Evolutionary conservation across 2,113 vertebrate species (phyloP).

Genomic region (Fulmarus glacialis): DNA sequence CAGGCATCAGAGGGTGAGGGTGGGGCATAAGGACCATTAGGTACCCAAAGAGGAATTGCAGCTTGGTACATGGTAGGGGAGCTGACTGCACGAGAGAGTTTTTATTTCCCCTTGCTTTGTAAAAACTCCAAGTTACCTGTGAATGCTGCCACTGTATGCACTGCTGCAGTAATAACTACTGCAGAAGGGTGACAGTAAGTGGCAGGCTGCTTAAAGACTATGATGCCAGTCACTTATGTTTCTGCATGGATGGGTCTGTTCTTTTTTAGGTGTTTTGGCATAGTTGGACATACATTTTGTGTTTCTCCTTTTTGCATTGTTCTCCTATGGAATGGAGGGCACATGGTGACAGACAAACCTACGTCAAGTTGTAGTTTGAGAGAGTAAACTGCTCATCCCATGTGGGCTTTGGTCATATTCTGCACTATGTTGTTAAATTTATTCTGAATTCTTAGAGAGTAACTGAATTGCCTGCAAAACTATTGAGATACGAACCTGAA

Average conservation of each 20-base stretch:
- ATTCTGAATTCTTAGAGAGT: background rate
- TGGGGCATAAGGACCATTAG: background rate
- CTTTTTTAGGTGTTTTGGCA: background rate
- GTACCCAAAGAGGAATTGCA: background rate
- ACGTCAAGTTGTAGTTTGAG: background rate
- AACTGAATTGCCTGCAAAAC: background rate
- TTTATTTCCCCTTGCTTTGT: background rate
- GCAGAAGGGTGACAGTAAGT: background rate
- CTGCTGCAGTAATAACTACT: background rate
- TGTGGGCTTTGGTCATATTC: accelerated
- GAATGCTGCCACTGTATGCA: background rate
- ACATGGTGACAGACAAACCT: background rate
- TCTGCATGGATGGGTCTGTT: accelerated
- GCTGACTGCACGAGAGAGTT: accelerated
- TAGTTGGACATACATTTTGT: accelerated
- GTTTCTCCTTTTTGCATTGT: background rate
- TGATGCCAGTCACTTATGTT: background rate
- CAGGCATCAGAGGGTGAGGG: accelerated
- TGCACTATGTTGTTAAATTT: background rate
- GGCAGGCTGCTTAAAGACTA: background rate
- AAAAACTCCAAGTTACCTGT: background rate
- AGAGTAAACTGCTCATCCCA: background rate
- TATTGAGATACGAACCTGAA: background rate
- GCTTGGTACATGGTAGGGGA: background rate
- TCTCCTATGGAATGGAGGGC: background rate